phyloP scores from a whole-genome alignment of 2,113 vertebrate species.

The Lepisosteus oculatus region DNA sequence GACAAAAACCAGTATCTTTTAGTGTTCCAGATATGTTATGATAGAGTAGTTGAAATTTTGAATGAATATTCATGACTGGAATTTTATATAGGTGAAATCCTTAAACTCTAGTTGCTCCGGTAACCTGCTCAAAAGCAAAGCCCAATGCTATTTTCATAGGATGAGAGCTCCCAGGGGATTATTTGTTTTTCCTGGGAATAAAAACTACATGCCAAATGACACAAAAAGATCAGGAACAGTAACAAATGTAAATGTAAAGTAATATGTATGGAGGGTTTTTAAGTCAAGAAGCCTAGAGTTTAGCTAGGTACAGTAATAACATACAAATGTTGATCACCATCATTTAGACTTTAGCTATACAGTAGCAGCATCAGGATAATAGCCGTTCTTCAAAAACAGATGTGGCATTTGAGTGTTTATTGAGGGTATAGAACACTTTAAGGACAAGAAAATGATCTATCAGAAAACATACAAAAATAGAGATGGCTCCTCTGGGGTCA shows the following conservation, averaged over 20 bases:
- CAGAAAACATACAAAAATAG: slow-evolving; percentile 12
- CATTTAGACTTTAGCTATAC: no score
- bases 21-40: slow-evolving; percentile 35
- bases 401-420: no score
- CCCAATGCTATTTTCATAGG: slow-evolving; percentile 39
- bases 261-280: no score
- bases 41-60: slow-evolving; percentile 23
- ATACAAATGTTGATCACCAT: no score
- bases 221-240: slow-evolving; percentile 30
- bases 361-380: no score
- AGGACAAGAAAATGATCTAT: no score
- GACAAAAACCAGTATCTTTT: neutral
- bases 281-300: neutral
- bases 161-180: slow-evolving; percentile 47
- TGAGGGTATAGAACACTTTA: no score
- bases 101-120: slow-evolving; percentile 57
- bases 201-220: slow-evolving; percentile 68
- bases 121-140: slow-evolving; percentile 53
- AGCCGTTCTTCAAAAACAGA: no score
- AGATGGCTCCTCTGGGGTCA: slow-evolving; percentile 33
- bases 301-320: no score
- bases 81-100: slow-evolving; percentile 60
- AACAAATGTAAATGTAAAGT: neutral
- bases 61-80: slow-evolving; percentile 68
- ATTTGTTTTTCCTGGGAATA: slow-evolving; percentile 45